Conservation (phyloP, 2,888 invertebrate species). For the Listrodromus nycthemerus region DNA sequence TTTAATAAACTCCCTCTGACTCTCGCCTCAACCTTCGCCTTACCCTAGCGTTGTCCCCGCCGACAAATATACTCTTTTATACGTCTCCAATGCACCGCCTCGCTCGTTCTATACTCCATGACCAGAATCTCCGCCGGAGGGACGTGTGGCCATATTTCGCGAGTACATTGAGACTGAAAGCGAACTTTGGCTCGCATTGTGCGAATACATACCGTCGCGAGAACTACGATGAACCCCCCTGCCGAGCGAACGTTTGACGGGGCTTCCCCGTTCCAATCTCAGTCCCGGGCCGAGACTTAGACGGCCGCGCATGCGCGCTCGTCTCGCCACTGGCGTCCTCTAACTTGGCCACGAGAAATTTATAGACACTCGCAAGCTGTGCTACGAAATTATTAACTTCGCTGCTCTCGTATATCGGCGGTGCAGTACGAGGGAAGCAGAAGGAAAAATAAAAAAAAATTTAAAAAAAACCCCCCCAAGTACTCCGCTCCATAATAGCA, state of each 20-base stretch:
- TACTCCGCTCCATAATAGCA: conserved; percentile 6
- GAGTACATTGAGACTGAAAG: conserved; percentile 34
- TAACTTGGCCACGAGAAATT: conserved; percentile 40
- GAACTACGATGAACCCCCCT: conserved; percentile 8
- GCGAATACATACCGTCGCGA: conserved; percentile 31
- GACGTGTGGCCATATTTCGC: conserved; percentile 49
- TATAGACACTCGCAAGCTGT: conserved; percentile 61
- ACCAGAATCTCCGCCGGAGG: conserved; percentile 9
- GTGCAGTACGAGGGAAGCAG: conserved; percentile 1
- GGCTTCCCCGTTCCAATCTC: conserved; percentile 43
- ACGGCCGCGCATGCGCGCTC: conserved; percentile 5
- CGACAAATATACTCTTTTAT: conserved; percentile 17
- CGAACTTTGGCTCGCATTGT: conserved; percentile 53
- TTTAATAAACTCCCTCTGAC: conserved; percentile 1
- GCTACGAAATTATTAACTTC: conserved; percentile 58
- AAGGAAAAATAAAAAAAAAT: not conserved
- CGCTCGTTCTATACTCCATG: conserved; percentile 22
- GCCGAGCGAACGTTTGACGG: conserved; percentile 52
- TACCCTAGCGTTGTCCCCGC: not conserved
- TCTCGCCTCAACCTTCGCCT: conserved; percentile 4
- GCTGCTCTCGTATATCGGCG: conserved; percentile 1
- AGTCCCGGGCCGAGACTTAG: conserved; percentile 14
- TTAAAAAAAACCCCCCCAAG: too few species aligned
- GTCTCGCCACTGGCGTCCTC: conserved; percentile 20
- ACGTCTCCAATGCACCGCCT: not conserved